These are phyloP conservation scores for Orycteropus afer DNA, from an alignment of 2,113 vertebrate genomes.

Conservation along the genomic window DNA sequence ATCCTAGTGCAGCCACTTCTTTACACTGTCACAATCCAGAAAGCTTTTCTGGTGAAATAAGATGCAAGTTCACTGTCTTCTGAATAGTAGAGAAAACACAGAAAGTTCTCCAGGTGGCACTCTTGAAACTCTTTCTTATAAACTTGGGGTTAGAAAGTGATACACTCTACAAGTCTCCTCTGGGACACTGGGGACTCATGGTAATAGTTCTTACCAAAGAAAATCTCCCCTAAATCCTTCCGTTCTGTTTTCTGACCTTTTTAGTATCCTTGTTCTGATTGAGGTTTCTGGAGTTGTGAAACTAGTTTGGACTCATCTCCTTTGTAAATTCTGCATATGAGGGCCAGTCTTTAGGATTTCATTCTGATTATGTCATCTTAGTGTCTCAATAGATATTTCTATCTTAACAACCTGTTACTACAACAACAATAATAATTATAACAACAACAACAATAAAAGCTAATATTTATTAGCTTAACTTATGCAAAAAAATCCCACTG, in stretches of 20 bases:
- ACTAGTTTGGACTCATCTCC: neutral
- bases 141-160: neutral
- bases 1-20: neutral
- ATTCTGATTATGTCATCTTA: neutral
- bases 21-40: neutral
- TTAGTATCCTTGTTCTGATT: constrained; percentile 28
- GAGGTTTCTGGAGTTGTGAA: constrained; percentile 23
- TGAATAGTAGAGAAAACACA: neutral
- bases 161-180: too few relatives aligned
- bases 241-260: neutral
- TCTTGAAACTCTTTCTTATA: neutral
- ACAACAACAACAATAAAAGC: neutral
- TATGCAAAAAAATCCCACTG: too few relatives aligned
- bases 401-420: neutral
- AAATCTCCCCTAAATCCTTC: neutral
- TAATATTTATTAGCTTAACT: neutral
- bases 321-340: constrained; percentile 10
- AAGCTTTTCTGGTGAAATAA: neutral
- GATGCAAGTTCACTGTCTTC: neutral
- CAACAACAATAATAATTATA: neutral
- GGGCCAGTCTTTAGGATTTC: neutral
- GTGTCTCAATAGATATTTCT: constrained; percentile 2
- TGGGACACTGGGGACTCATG: neutral
- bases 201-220: neutral
- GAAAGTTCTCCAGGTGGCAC: neutral